Evolutionary conservation across 2,113 vertebrate genomes (phyloP).

Genomic region (Nematolebias whitei): DNA sequence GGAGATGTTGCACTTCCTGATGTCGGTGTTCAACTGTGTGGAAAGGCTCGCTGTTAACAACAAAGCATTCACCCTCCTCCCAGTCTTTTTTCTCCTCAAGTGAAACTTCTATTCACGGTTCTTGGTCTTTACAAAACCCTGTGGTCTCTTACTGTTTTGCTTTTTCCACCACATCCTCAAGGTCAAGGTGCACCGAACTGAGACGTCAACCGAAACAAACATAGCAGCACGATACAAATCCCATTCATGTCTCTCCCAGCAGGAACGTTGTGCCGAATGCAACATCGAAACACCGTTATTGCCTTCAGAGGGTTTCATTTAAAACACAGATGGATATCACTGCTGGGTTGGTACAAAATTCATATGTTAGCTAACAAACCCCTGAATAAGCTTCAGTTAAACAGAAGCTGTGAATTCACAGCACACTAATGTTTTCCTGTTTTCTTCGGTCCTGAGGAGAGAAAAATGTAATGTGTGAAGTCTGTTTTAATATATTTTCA

Average conservation of each 20-base stretch:
- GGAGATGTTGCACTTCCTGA: slow-evolving; percentile 12
- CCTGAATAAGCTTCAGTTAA: no score
- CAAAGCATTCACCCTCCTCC: slow-evolving; percentile 31
- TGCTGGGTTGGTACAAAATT: not conserved
- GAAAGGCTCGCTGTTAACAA: slow-evolving; percentile 54
- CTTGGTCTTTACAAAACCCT: slow-evolving; percentile 40
- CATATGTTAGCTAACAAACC: not conserved
- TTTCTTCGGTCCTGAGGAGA: not conserved
- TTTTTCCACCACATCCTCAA: slow-evolving; percentile 10
- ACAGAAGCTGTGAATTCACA: not conserved
- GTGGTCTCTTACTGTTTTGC: slow-evolving; percentile 30
- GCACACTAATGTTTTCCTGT: not conserved
- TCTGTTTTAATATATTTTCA: no score
- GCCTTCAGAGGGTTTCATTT: not conserved
- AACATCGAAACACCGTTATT: not conserved
- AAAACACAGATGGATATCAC: not conserved
- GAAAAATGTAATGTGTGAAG: no score
- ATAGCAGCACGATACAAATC: slow-evolving; percentile 9
- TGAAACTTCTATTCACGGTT: slow-evolving; percentile 50
- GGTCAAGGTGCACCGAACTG: slow-evolving; percentile 35
- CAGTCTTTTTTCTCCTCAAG: slow-evolving; percentile 41
- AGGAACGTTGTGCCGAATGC: not conserved
- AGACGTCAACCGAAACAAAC: slow-evolving; percentile 8
- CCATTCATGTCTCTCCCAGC: not conserved
- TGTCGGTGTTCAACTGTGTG: slow-evolving; percentile 56